A percentile compares a stretch with the other conserved stretches of the same genome.
phyloP scores from a whole-genome alignment of 1,140 invertebrate species.

The Drosophila pruinosa region DNA sequence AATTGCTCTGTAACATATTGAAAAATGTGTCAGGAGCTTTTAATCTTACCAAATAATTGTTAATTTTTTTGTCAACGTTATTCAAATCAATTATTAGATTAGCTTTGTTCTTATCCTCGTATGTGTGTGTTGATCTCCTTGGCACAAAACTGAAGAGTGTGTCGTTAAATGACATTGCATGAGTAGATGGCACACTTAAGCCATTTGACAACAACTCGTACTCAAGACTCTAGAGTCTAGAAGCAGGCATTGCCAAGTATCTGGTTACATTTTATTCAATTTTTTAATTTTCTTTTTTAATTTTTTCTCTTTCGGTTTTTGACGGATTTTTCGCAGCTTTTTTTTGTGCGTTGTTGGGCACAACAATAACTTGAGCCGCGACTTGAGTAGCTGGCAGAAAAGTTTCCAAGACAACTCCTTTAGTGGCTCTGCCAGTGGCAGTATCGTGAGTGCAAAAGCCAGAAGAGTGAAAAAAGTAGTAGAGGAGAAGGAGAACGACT shows the following conservation, averaged over 20 bases:
- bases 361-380: constrained; percentile 71
- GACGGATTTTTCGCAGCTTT: constrained; percentile 26
- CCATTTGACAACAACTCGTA: background rate
- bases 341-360: constrained; percentile 38
- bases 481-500: constrained; percentile 54
- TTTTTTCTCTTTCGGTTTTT: constrained; percentile 31
- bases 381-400: constrained; percentile 76
- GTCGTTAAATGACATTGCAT: background rate
- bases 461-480: constrained; percentile 8
- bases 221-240: constrained; percentile 30
- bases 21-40: too few species aligned
- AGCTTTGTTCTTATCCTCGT: too few species aligned
- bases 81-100: too few species aligned
- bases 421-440: constrained; percentile 47
- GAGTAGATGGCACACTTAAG: constrained; percentile 4
- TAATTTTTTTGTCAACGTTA: too few species aligned
- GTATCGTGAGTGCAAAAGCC: constrained; percentile 1
- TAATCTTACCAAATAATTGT: too few species aligned
- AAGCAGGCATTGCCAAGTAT: constrained; percentile 58
- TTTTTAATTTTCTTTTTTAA: constrained; percentile 62
- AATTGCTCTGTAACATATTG: too few species aligned
- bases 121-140: background rate
- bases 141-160: background rate
- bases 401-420: constrained; percentile 82
- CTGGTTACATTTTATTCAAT: constrained; percentile 60